Evolutionary conservation across 2,113 vertebrate species (phyloP), one percentile per base, ranked within the genome.

Genomic region (Addax nasomaculatus): DNA sequence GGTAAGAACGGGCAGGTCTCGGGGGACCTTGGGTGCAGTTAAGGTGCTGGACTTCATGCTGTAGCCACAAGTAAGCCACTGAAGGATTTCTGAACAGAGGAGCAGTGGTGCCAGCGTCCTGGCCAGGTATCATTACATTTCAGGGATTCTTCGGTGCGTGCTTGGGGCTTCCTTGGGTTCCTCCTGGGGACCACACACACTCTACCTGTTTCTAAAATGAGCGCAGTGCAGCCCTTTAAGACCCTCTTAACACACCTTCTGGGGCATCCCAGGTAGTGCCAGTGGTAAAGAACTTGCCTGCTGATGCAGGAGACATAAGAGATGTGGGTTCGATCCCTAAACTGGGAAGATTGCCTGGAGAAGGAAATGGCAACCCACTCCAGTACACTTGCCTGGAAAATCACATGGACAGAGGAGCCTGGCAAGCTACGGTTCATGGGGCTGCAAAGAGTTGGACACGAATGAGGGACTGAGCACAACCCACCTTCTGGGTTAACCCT

Each of bases 361-460:
- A 23, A 70, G n/a, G n/a, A 70, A 39, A 70, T 70, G 19, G n/a
- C 19, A 39, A 70, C 67, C 67, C n/a, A 70, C 67, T 70, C n/a
- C n/a, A 70, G 67, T 12, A 39, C 67, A 10, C n/a, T 70, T 70
- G n/a, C n/a, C 10, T 70, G 67, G 67, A 70, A 70, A 70, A 39
- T 23, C 67, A 70, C n/a, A 39, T 6, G 19, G n/a, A 2, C 67
- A 23, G n/a, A 70, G 67, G 10, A 70, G n/a, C 19, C 67, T 70
- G 67, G 67, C 19, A 12, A 39, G 67, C 19, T 70, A 36, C 0
- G 19, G n/a, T 70, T n/a, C n/a, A 70, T 39, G n/a, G n/a, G 67
- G 67, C 10, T 0, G 0, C 19, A 23, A 70, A 39, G 67, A 70
- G n/a, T 1, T 39, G 19, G 67, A 39, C 67, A 36, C 19, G 5